Base-by-base conservation (phyloP, 2,888 invertebrate genomes). In the Hedychridium roseum region DNA sequence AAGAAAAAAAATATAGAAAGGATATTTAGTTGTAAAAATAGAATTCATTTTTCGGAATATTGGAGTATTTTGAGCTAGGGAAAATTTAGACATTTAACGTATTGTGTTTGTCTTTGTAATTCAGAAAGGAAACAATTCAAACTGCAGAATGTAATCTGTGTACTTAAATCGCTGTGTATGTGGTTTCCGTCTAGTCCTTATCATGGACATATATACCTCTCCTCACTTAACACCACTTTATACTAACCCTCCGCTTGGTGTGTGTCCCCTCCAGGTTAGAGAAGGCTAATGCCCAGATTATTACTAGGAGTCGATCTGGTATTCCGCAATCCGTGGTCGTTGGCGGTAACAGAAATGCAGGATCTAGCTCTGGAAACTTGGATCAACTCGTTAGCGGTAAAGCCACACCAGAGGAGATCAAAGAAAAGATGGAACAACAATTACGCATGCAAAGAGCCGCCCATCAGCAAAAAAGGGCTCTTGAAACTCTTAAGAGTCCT, bases 361-460 rank as follows among this genome's bases (percentile, higher is more conserved):
- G 50, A 3, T 47, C 67, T 1, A 55, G 57, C 38, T 43, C 68
- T 11, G 53, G 66, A 6, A 43, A 66, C 4, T 57, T 61, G 2
- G 78, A 78, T 40, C 75, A 77, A 41, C 58, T 75, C 3, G 81
- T 83, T 6, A 83, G 78, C 66, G 84, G 80, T 60, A 85, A 87
- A 66, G 83, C 86, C 0, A 85, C 86, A 18, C 85, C 88, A 0
- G 86, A 89, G 60, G 92, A 92, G 70, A 86, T 90, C 53, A 92
- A 91, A 77, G 94, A 94, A 65, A 93, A 93, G 78, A 88, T 94
- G 88, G 95, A 96, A 71, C 92, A 92, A 58, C 93, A 95, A 72
- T 80, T 96, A 57, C 88, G 92, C 46, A 84, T 93, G 66, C 96
- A 96, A 74, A 81, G 95, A 52, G 90, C 92, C 15, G 93, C 92